Base-by-base conservation (phyloP, 1,140 invertebrate species). In the Drosophila pandora region DNA sequence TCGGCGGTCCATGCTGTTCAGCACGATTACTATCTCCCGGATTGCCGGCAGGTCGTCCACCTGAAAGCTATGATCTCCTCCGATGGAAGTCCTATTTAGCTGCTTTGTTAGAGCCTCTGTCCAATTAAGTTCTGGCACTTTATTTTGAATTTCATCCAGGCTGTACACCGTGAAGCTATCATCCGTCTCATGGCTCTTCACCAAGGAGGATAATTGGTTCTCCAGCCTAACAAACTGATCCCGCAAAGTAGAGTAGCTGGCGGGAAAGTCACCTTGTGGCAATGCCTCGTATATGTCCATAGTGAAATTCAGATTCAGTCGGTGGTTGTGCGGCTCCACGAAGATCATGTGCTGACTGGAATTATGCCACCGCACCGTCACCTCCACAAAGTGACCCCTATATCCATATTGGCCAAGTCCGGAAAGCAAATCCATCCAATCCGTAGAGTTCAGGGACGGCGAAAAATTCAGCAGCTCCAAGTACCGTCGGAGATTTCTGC, bases 371-470 rank as follows among this genome's bases (percentile, higher is more conserved):
- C 63, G 61, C 37, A 87, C 71, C 12, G 62, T 67, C 10, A 87
- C 41, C 37, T 76, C 60, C 3, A 87, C 50, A 37, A 39, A 87
- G 25, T 87, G 83, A 9, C 74, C 79, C 30, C 64, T 60, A 32
- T 79, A 83, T 10, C 83, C 83, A 41, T 87, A 88, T 4, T 71
- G 60, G 0, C 79, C 83, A n/a, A 88, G 41, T 2, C 56, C 7
- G 4, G 83, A 71, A 45, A 88, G 4, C n/a, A 73, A 43, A 2
- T 88, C 58, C 17, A 61, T 34, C 83, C 83, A 87, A 28, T 88
- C 55, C 0, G 30, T 32, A 13, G 45, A 47, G 13, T 2, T 49
- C 6, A 68, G 39, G 22, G 64, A 10, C 0, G 30, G 2, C 0
- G 32, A 13, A 1, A 48, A 22, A 1, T 52, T 61, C 53, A 88